Conservation (phyloP, 37 sponge, comb jelly and placozoan species). For the Halisarca cf. caerulea region DNA sequence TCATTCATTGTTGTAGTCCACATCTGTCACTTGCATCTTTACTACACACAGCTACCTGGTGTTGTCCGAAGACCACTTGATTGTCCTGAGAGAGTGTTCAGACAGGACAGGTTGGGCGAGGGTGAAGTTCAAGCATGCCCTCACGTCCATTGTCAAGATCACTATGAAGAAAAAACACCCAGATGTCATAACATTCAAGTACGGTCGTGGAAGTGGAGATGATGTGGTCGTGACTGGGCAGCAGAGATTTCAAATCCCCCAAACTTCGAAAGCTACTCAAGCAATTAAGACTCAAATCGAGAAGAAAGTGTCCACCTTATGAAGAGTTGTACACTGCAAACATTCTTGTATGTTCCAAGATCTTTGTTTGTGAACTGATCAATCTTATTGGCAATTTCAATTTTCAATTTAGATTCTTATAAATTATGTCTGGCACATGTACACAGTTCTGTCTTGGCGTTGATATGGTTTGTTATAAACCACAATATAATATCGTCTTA, state of each 20-base stretch:
- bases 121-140: conserved; percentile 58
- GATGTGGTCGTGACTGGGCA: conserved; percentile 42
- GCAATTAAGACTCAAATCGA: conserved; percentile 61
- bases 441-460: no score
- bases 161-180: conserved; percentile 93
- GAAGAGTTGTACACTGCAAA: no score
- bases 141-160: conserved; percentile 73
- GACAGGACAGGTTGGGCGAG: conserved; percentile 78
- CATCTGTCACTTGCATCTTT: no score
- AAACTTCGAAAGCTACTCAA: conserved; percentile 64
- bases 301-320: conserved; percentile 11
- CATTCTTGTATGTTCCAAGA: no score
- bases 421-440: no score
- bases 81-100: conserved; percentile 74
- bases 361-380: no score
- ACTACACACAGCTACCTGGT: conserved; percentile 62
- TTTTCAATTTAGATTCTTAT: no score
- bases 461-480: no score
- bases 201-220: conserved; percentile 48
- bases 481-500: no score
- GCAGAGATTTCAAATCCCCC: conserved; percentile 79
- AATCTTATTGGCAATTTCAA: no score
- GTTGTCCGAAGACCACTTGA: conserved; percentile 50
- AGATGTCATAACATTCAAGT: conserved; percentile 90
- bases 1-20: background rate